A percentile compares a stretch with the other conserved stretches of the same genome.
These are phyloP conservation scores for Alethe castanea DNA, from an alignment of 2,113 vertebrate genomes.

Conservation along the genomic window DNA sequence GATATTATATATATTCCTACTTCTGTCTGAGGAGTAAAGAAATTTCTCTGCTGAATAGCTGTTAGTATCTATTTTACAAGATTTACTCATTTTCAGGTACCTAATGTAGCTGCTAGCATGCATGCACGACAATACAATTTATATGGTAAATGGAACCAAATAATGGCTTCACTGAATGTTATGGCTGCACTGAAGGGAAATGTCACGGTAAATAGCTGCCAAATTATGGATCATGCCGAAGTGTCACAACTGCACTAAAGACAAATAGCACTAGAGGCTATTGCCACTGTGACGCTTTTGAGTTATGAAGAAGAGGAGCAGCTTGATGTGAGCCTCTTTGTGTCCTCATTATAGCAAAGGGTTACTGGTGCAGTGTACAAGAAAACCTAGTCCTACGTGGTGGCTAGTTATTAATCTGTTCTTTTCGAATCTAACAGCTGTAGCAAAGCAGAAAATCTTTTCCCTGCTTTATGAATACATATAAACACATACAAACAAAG, in stretches of 20 bases:
- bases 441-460: slow-evolving; percentile 42
- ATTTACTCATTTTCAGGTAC: slow-evolving; percentile 83
- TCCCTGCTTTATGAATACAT: slow-evolving; percentile 24
- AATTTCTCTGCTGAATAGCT: slow-evolving; percentile 66
- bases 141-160: slow-evolving; percentile 88
- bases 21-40: slow-evolving; percentile 55
- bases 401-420: slow-evolving; percentile 71
- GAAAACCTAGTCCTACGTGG: slow-evolving; percentile 44
- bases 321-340: slow-evolving; percentile 76
- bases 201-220: slow-evolving; percentile 87
- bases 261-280: slow-evolving; percentile 81
- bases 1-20: slow-evolving; percentile 38
- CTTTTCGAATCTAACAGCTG: slow-evolving; percentile 56
- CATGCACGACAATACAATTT: slow-evolving; percentile 86
- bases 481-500: slow-evolving; percentile 30
- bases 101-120: slow-evolving; percentile 82
- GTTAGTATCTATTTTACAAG: slow-evolving; percentile 82
- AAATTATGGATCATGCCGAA: slow-evolving; percentile 85
- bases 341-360: slow-evolving; percentile 77
- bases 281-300: slow-evolving; percentile 76
- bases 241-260: slow-evolving; percentile 84
- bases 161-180: slow-evolving; percentile 85
- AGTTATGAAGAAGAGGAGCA: slow-evolving; percentile 80
- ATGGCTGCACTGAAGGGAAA: slow-evolving; percentile 84
- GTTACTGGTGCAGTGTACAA: slow-evolving; percentile 63